Conservation (phyloP, 2,797 vertebrate genomes). For the Gallinago nigripennis region DNA sequence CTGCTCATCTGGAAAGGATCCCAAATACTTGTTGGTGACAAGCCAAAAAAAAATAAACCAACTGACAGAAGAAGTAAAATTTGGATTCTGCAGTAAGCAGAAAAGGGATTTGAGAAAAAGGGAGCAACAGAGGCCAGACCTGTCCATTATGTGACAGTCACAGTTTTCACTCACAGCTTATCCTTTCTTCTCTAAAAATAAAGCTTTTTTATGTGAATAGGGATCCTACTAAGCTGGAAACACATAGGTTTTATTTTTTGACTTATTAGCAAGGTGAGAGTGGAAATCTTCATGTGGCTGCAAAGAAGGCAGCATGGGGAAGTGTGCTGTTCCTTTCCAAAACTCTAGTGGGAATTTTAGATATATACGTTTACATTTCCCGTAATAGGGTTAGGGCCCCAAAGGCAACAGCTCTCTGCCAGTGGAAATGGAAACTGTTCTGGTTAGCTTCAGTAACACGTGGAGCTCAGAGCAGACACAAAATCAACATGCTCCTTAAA, state of each 20-base stretch:
- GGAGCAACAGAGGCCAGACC: not conserved
- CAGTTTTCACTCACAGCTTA: conserved; percentile 16
- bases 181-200: conserved; percentile 45
- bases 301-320: not conserved
- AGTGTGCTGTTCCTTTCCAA: not conserved
- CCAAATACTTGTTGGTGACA: not conserved
- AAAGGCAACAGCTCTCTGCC: conserved; percentile 36
- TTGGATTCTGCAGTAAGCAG: not conserved
- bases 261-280: conserved; percentile 16
- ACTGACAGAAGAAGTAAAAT: not conserved
- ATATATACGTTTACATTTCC: conserved; percentile 12
- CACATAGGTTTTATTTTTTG: not conserved
- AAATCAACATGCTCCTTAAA: conserved; percentile 52
- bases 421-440: not conserved
- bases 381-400: conserved; percentile 29
- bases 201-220: conserved; percentile 1
- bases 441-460: not conserved
- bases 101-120: not conserved
- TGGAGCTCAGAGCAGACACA: conserved; percentile 23
- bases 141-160: not conserved
- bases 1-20: conserved; percentile 13
- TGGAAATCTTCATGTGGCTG: not conserved
- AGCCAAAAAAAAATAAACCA: not conserved
- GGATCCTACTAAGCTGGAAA: conserved; percentile 8
- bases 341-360: conserved; percentile 45